Base-by-base conservation (phyloP, 2,888 invertebrate species). In the Cephus sareptanus region DNA sequence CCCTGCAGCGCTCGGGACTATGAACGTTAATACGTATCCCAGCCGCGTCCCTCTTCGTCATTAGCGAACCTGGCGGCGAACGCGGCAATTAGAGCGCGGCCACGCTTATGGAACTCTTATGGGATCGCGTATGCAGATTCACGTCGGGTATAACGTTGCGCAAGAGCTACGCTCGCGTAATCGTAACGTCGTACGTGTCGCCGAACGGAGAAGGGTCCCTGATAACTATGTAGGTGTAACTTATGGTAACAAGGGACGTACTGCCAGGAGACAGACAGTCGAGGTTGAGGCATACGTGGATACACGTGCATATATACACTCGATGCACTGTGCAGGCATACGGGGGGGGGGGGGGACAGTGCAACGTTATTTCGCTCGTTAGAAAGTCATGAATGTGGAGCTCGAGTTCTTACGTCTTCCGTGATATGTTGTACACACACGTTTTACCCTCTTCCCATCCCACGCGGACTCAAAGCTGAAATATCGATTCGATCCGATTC, bases 331-430 rank as follows among this genome's bases (percentile, higher is more conserved):
- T 56, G 9, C 23, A 31, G 35, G 70, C 56, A 35, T 34, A 56
- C 4, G 30, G 71, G 75, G 40, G 78, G 34, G 40, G 30, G 71
- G 71, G 31, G 78, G 71, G 73, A 75, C 69, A 69, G 75, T 73
- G 35, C 73, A 56, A 31, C 31, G 56, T 74, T 40, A 30, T n/a
- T 56, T 82, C 73, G 76, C 85, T 89, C 86, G 87, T 89, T 89
- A 89, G 89, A 89, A 88, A 89, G 87, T 88, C 85, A 85, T 84
- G 86, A 88, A 87, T 88, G 86, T 84, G 82, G 83, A 86, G 82
- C 80, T 81, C 81, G 81, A 56, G 80, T 85, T 78, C 81, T 82
- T 86, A 82, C 85, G 85, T 87, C 88, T 88, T 87, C 85, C 86
- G 86, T 83, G 86, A 81, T 83, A 81, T 77, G 80, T 83, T 76